phyloP scores from a whole-genome alignment of 2,113 vertebrate species.

The Mus spicilegus region DNA sequence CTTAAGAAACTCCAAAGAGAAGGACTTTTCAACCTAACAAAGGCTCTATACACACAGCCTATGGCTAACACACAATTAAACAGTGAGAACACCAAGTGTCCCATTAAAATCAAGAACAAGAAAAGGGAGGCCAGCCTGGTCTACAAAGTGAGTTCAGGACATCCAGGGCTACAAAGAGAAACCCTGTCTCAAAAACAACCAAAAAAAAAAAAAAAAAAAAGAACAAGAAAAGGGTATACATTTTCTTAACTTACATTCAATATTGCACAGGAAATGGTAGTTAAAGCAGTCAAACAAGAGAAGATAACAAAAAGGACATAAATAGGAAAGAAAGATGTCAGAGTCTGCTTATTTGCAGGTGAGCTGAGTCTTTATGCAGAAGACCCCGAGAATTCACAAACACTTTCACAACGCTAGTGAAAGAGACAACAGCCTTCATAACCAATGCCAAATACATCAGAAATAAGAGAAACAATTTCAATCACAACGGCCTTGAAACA shows the following conservation, averaged over 20 bases:
- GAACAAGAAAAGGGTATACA: neutral
- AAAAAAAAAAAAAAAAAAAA: neutral
- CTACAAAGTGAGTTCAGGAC: too few relatives aligned
- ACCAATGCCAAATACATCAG: neutral
- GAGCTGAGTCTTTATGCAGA: neutral
- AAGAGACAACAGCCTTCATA: neutral
- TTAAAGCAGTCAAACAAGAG: neutral
- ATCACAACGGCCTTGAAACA: neutral
- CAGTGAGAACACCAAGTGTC: neutral
- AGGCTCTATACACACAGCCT: neutral
- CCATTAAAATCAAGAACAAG: neutral
- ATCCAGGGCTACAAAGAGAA: too few relatives aligned
- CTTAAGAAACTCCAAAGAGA: neutral
- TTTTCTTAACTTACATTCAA: neutral
- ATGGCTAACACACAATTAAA: neutral
- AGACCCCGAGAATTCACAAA: neutral
- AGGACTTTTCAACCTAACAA: neutral
- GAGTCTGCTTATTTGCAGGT: neutral
- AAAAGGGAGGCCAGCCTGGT: neutral
- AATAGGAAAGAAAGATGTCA: neutral
- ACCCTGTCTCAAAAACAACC: too few relatives aligned
- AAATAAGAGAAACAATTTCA: neutral
- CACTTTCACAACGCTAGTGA: neutral
- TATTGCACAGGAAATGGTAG: neutral
- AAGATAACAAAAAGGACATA: neutral